Evolutionary conservation across 2,113 vertebrate genomes (phyloP).

Genomic region (Ursus arctos): DNA sequence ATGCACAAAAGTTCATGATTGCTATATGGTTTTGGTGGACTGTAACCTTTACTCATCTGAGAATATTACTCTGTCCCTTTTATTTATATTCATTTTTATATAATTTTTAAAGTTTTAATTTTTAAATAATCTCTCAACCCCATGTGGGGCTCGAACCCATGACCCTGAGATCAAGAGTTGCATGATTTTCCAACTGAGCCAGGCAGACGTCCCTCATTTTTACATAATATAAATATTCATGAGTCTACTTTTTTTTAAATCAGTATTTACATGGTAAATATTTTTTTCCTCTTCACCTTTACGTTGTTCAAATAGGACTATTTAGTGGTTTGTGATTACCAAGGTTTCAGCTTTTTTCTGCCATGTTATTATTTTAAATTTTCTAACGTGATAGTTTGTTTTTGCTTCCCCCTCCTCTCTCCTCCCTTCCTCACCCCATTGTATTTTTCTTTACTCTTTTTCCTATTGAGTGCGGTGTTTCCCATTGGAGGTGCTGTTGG

Average conservation of each 20-base stretch:
- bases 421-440: accelerated
- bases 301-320: neutral
- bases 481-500: accelerated
- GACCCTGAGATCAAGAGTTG: neutral
- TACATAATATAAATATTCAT: neutral
- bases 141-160: neutral
- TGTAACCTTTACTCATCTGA: neutral
- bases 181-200: neutral
- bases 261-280: neutral
- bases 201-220: neutral
- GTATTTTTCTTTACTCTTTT: neutral
- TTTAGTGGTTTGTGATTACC: neutral
- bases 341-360: neutral
- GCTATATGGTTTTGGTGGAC: neutral
- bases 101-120: neutral
- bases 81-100: neutral
- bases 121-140: neutral
- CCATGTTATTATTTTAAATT: neutral
- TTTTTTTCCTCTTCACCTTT: neutral
- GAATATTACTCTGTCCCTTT: neutral
- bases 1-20: neutral
- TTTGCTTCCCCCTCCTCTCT: neutral
- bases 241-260: neutral
- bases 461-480: neutral
- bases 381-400: neutral